A percentile compares a stretch with the other conserved stretches of the same genome.
Evolutionary conservation across 2,888 invertebrate genomes (phyloP).

Genomic region (Bimastos eiseni): DNA sequence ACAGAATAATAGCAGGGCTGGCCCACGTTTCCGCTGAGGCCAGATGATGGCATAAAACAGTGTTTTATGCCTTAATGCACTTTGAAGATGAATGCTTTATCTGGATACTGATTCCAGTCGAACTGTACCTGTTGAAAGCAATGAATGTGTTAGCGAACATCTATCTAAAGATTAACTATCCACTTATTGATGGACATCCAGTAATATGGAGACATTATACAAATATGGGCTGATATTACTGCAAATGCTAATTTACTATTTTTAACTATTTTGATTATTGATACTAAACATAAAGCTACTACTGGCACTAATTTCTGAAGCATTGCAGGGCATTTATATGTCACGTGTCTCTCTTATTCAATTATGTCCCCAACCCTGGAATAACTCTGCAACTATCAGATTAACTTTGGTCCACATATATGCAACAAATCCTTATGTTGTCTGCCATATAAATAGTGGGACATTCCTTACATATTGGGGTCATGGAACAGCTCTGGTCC

Average conservation of each 20-base stretch:
- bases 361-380: background rate
- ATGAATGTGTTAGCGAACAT: background rate
- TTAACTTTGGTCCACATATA: background rate
- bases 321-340: background rate
- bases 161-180: background rate
- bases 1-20: background rate
- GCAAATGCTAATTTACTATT: background rate
- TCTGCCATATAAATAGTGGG: background rate
- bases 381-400: background rate
- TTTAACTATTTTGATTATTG: background rate
- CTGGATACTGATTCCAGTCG: background rate
- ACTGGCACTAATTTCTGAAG: background rate
- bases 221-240: background rate
- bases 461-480: background rate
- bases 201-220: background rate
- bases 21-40: background rate
- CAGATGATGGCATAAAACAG: constrained; percentile 6
- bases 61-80: background rate
- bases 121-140: background rate
- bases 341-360: background rate
- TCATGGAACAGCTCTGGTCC: constrained; percentile 2
- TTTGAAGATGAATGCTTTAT: constrained; percentile 6
- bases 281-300: background rate
- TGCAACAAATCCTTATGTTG: background rate
- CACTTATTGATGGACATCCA: background rate